These are phyloP conservation scores for Melitaea cinxia DNA, from an alignment of 1,140 invertebrate species.

Conservation along the genomic window DNA sequence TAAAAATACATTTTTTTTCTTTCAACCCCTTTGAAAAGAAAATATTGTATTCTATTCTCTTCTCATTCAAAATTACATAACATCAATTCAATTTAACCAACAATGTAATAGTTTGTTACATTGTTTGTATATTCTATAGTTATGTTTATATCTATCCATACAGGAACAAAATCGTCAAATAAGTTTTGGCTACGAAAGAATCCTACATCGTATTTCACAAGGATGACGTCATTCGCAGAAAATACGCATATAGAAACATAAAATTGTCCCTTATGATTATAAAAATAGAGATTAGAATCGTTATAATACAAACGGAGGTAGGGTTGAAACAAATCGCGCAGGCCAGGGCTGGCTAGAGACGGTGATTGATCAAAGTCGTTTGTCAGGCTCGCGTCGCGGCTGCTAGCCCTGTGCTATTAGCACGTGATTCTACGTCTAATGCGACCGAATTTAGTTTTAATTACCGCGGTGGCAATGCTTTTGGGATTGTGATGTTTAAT, in stretches of 20 bases:
- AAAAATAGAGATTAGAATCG: constrained; percentile 13
- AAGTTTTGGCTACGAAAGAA: constrained; percentile 2
- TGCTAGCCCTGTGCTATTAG: constrained; percentile 67
- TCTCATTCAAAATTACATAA: too few species aligned
- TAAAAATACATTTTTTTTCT: constrained; percentile 3
- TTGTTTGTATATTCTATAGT: background rate
- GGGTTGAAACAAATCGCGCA: constrained; percentile 65
- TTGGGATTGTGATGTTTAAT: constrained; percentile 15
- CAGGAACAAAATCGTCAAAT: background rate
- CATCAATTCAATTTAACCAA: too few species aligned
- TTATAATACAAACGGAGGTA: constrained; percentile 46
- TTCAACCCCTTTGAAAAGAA: background rate
- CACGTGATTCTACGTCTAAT: constrained; percentile 74
- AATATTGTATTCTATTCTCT: background rate
- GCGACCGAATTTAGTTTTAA: constrained; percentile 69
- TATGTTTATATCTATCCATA: background rate
- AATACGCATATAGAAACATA: background rate
- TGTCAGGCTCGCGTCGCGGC: constrained; percentile 66
- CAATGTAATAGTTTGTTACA: too few species aligned
- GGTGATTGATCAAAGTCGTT: constrained; percentile 77
- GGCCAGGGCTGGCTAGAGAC: constrained; percentile 51
- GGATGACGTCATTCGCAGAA: constrained; percentile 15
- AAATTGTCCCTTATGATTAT: constrained; percentile 13
- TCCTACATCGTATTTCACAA: constrained; percentile 29
- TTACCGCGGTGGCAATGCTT: constrained; percentile 38